Conservation (phyloP, 2,888 invertebrate genomes). For the Schizaphis graminum region DNA sequence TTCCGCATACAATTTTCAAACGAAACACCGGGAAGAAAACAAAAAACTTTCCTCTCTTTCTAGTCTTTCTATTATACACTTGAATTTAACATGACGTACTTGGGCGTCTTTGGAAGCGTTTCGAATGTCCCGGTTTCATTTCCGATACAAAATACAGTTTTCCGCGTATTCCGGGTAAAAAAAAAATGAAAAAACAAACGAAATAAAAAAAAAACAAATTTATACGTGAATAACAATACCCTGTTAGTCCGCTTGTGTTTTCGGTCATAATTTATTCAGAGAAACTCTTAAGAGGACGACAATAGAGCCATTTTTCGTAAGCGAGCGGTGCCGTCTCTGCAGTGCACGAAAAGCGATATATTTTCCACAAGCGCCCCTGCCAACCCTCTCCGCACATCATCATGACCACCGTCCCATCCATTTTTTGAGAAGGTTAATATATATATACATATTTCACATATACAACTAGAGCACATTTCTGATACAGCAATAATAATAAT, state of each 20-base stretch:
- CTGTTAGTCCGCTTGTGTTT: constrained; percentile 53
- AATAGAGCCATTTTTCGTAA: constrained; percentile 65
- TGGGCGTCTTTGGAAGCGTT: constrained; percentile 26
- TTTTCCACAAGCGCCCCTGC: constrained; percentile 42
- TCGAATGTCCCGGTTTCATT: constrained; percentile 52
- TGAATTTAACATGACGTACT: constrained; percentile 43
- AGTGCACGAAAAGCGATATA: constrained; percentile 58
- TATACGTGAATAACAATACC: constrained; percentile 63
- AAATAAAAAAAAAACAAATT: constrained; percentile 52
- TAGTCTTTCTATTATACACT: neutral
- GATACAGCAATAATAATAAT: constrained; percentile 64
- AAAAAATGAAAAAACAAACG: constrained; percentile 20
- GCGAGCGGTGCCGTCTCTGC: constrained; percentile 53
- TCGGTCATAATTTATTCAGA: constrained; percentile 65
- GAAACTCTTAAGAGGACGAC: constrained; percentile 65
- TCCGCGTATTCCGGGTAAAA: constrained; percentile 22
- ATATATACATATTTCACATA: constrained; percentile 4
- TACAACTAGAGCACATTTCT: constrained; percentile 52
- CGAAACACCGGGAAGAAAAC: neutral
- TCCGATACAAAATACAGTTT: constrained; percentile 62
- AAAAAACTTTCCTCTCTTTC: neutral
- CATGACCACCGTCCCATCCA: neutral
- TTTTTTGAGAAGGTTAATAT: neutral
- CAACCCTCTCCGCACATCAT: neutral
- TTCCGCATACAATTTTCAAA: neutral